Conservation (phyloP, 1,140 invertebrate species). For the Cepaea nemoralis region DNA sequence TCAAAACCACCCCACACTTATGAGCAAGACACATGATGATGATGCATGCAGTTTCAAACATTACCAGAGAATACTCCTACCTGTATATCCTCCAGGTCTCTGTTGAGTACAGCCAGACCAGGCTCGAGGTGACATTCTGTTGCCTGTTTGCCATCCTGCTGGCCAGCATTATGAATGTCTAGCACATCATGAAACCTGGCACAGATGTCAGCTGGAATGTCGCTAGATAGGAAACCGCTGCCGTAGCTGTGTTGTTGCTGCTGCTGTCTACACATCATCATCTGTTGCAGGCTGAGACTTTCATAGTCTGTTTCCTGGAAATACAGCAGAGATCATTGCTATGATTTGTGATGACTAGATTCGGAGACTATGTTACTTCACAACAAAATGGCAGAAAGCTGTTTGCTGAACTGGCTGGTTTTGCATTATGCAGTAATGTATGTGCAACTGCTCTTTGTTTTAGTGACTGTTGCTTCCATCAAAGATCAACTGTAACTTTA, state of each 20-base stretch:
- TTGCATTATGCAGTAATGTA: no score
- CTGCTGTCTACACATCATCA: conserved; percentile 42
- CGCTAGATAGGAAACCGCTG: conserved; percentile 66
- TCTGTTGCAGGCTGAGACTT: conserved; percentile 51
- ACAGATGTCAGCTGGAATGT: conserved; percentile 61
- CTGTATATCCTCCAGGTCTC: conserved; percentile 76
- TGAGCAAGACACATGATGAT: no score
- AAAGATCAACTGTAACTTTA: no score
- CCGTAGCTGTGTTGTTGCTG: conserved; percentile 65
- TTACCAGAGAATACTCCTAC: no score
- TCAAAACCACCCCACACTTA: no score
- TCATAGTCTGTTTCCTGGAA: conserved; percentile 55
- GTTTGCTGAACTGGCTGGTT: no score
- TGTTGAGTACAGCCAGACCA: conserved; percentile 74
- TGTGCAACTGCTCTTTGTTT: no score
- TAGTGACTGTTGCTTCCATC: no score
- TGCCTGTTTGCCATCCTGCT: conserved; percentile 50
- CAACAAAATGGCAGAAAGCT: no score
- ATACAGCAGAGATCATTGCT: not conserved
- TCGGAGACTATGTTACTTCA: no score
- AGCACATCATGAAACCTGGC: conserved; percentile 65
- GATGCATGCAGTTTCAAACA: no score
- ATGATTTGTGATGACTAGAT: no score
- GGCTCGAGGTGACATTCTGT: conserved; percentile 72
- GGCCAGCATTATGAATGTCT: conserved; percentile 44